A percentile compares a stretch with the other conserved stretches of the same genome.
These are phyloP conservation scores for Melanaphis sacchari DNA, from an alignment of 1,140 invertebrate genomes.

Conservation along the genomic window DNA sequence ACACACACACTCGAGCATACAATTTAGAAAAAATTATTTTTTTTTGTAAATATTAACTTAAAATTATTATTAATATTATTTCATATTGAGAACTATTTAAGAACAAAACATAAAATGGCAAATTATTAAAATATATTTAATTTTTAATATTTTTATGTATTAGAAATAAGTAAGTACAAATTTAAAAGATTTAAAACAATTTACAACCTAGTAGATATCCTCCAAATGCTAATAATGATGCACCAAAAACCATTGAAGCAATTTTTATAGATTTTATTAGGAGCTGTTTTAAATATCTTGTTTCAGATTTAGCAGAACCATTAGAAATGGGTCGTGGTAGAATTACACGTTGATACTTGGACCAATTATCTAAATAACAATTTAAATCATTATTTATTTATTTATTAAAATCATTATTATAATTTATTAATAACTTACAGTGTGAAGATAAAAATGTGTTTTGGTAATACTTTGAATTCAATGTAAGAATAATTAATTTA, in stretches of 20 bases:
- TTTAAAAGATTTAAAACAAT: background rate
- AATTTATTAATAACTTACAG: background rate
- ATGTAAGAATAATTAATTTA: background rate
- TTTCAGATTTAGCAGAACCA: background rate
- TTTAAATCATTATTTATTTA: background rate
- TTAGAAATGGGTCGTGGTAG: background rate
- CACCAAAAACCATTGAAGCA: background rate
- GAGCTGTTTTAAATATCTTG: background rate
- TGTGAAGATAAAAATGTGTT: background rate
- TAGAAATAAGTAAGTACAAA: background rate
- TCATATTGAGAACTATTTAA: no score
- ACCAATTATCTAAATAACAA: conserved; percentile 13
- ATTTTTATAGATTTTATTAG: conserved; percentile 1
- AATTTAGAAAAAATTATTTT: background rate
- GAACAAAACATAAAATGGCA: no score
- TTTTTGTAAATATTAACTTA: background rate
- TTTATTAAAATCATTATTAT: background rate
- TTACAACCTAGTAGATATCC: background rate
- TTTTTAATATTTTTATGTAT: background rate
- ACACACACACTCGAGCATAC: background rate
- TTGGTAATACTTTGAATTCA: background rate
- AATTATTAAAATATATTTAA: background rate
- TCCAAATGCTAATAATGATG: conserved; percentile 25
- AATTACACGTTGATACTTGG: background rate
- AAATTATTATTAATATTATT: background rate